Evolutionary conservation across 2,113 vertebrate genomes (phyloP).

Genomic region (Aptenodytes forsteri): DNA sequence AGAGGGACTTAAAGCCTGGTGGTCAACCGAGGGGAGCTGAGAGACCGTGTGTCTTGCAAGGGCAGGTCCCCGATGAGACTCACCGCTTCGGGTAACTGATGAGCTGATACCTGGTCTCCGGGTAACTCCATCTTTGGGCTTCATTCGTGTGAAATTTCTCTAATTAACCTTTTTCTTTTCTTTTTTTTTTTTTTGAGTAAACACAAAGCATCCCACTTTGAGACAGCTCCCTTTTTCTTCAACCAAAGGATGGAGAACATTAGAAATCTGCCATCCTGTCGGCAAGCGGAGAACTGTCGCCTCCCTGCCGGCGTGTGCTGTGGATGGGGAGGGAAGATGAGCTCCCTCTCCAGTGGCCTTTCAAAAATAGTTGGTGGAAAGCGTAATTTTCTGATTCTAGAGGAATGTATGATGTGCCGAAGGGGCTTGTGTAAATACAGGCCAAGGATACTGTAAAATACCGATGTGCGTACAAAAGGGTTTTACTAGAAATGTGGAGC

Average conservation of each 20-base stretch:
- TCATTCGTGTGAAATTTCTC: neutral
- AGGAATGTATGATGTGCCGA: fast-evolving
- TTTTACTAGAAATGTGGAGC: neutral
- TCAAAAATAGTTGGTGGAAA: neutral
- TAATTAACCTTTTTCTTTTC: neutral
- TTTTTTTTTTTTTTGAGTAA: neutral
- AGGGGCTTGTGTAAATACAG: neutral
- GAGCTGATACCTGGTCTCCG: neutral
- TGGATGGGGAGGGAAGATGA: too few species aligned
- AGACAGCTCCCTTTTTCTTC: neutral
- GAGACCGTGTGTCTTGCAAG: neutral
- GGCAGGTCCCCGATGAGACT: fast-evolving
- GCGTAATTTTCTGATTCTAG: neutral
- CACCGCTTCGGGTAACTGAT: fast-evolving
- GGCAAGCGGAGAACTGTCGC: neutral
- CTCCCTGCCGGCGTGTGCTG: fast-evolving
- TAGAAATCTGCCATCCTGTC: fast-evolving
- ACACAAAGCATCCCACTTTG: neutral
- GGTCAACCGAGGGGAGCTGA: neutral
- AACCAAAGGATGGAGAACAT: fast-evolving
- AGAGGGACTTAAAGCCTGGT: neutral
- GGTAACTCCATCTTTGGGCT: too few species aligned
- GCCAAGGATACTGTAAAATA: neutral
- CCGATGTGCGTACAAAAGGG: neutral
- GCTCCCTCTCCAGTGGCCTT: neutral